Evolutionary conservation across 1,140 invertebrate species (phyloP), one percentile per base, ranked within the genome.

Genomic region (Pinna nobilis): DNA sequence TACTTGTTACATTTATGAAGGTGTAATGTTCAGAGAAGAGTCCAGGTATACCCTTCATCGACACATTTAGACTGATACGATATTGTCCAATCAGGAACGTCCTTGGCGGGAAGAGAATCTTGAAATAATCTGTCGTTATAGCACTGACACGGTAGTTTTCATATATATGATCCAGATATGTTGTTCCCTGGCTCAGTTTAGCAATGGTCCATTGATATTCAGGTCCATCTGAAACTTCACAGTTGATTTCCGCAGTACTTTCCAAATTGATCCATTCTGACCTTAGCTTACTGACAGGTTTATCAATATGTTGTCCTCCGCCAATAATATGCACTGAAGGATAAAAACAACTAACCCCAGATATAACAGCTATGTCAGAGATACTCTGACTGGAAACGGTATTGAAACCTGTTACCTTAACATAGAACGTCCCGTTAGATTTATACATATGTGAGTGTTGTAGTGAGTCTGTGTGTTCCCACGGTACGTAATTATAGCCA

Each of bases 201-300:
- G 73, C 59, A 15, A 78, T 60, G n/a, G 66, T 76, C 81, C 81
- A 82, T 1, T 57, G 37, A 68, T 79, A 80, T 5, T 65, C 55
- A 0, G 77, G 76, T 23, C 72, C 74, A 0, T 67, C 37, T 1
- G 81, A 75, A 3, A 72, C 74, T 41, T 80, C 37, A 59, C 81
- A 82, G 39, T 77, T 66, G 4, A 82, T 49, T 50, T 82, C 81
- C 11, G 77, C 81, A n/a, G 47, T 76, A 51, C 81, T 80, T 60
- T 80, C 72, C 33, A 82, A 49, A n/a, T 60, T 73, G 2, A 80
- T 78, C 79, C 76, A 74, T 1, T 74, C 57, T 11, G 81, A 82
- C 64, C 67, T 72, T 11, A 70, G 41, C 15, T 63, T 59, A 13
- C 50, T n/a, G 3, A 65, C 74, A 7, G 81, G 81, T 37, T 65